A percentile compares a stretch with the other conserved stretches of the same genome.
phyloP scores from a whole-genome alignment of 2,888 invertebrate genomes.

The Spatulosminthurus flaviceps region DNA sequence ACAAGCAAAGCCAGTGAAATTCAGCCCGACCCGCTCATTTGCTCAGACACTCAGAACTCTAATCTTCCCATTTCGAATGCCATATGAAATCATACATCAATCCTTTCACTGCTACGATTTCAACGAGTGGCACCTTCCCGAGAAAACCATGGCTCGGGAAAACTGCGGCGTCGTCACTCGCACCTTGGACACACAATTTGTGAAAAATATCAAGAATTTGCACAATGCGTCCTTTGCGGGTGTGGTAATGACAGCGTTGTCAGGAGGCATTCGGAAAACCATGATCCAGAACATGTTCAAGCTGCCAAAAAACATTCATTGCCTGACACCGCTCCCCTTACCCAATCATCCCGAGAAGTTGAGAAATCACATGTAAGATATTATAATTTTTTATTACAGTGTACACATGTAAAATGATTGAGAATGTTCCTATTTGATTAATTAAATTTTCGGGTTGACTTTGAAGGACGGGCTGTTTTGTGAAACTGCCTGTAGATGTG shows the following conservation, averaged over 20 bases:
- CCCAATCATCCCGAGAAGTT: slow-evolving; percentile 28
- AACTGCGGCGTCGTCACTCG: slow-evolving; percentile 12
- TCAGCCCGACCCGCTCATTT: neutral
- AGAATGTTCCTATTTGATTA: no score
- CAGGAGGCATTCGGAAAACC: slow-evolving; percentile 36
- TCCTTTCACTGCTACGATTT: slow-evolving; percentile 16
- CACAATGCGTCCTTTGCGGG: slow-evolving; percentile 15
- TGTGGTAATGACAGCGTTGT: slow-evolving; percentile 16
- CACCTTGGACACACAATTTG: neutral
- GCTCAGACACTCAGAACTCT: neutral
- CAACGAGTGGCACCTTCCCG: slow-evolving; percentile 32
- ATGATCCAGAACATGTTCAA: slow-evolving; percentile 13
- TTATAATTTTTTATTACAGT: neutral
- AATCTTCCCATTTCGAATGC: slow-evolving; percentile 29
- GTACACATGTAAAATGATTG: no score
- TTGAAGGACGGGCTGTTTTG: slow-evolving; percentile 24
- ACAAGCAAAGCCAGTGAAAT: slow-evolving; percentile 31
- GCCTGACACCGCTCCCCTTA: slow-evolving; percentile 27
- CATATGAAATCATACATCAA: slow-evolving; percentile 20
- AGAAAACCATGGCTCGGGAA: slow-evolving; percentile 18
- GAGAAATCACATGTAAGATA: slow-evolving; percentile 35
- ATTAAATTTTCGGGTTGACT: no score
- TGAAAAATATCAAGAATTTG: slow-evolving; percentile 29
- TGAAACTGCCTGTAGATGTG: slow-evolving; percentile 19
- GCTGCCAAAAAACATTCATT: slow-evolving; percentile 3